Evolutionary conservation across 2,888 invertebrate genomes (phyloP), one percentile per base, ranked within the genome.

Genomic region (Cheilosia variabilis): DNA sequence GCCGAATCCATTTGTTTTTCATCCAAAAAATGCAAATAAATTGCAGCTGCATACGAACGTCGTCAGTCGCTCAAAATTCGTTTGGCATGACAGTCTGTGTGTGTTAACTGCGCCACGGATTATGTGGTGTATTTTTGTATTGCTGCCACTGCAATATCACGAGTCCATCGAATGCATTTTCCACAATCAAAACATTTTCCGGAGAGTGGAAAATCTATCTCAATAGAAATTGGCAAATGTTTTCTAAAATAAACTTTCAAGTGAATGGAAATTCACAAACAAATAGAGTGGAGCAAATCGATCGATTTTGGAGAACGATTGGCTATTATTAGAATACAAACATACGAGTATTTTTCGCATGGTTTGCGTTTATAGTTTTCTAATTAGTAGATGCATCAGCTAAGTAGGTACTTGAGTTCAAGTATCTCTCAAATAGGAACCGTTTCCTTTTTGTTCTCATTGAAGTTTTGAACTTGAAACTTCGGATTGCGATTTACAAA

Each of bases 151-250:
- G 58, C 37, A 22, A n/a, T 57, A 58, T 58, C 45, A 45, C 47
- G 37, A 58, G 47, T 58, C 58, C 34, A 71, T 57, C 24, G 58
- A 50, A 47, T 71, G n/a, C 24, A 37, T 22, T 22, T 10, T 17
- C 1, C 22, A 37, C 27, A 55, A 68, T 19, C 55, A 45, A 68
- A 43, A n/a, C 43, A 6, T 13, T 52, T 66, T 37, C 4, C 37
- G 37, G 13, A 37, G 13, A 37, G 13, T 37, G 37, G 13, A 57
- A 50, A 10, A 9, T 2, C 34, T 1, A 58, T 58, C 45, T 58
- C n/a, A 69, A 58, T 71, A 34, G 69, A 58, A 52, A 57, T 75
- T 75, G 75, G 75, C 65, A 58, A 75, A 66, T 41, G 65, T 41
- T 57, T 58, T 34, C 13, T 13, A 37, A 75, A 66, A 75, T 66